These are phyloP conservation scores for Graphium colonna DNA, from an alignment of 2,888 invertebrate genomes.

Conservation along the genomic window DNA sequence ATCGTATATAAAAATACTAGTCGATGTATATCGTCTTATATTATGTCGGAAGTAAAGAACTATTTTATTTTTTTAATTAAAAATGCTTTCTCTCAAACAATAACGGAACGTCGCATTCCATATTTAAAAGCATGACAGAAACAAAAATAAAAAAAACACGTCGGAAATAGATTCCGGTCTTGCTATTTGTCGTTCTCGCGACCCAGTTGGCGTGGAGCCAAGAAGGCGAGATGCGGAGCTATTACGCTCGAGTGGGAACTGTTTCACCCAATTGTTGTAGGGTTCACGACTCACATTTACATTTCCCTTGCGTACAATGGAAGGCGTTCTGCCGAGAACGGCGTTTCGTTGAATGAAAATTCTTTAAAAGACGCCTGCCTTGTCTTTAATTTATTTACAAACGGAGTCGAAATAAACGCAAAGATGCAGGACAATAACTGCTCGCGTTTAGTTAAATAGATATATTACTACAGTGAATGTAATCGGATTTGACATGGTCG, in stretches of 20 bases:
- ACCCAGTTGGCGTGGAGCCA: slow-evolving; percentile 67
- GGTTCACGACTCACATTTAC: slow-evolving; percentile 29
- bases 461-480: too few species aligned
- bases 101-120: slow-evolving; percentile 5
- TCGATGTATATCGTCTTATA: too few species aligned
- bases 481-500: neutral
- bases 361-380: neutral
- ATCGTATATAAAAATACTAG: too few species aligned
- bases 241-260: slow-evolving; percentile 38
- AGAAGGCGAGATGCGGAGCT: slow-evolving; percentile 44
- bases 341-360: too few species aligned
- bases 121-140: slow-evolving; percentile 22
- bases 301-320: neutral
- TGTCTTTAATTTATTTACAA: neutral
- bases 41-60: too few species aligned
- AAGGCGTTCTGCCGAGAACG: too few species aligned
- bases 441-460: too few species aligned
- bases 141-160: slow-evolving; percentile 25
- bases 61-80: too few species aligned
- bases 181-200: slow-evolving; percentile 50
- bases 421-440: too few species aligned
- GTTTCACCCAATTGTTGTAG: slow-evolving; percentile 44
- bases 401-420: too few species aligned
- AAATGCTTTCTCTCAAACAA: neutral
- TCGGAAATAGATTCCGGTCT: slow-evolving; percentile 31